Evolutionary conservation across 2,888 invertebrate genomes (phyloP).

Genomic region (Spilarctia lutea): DNA sequence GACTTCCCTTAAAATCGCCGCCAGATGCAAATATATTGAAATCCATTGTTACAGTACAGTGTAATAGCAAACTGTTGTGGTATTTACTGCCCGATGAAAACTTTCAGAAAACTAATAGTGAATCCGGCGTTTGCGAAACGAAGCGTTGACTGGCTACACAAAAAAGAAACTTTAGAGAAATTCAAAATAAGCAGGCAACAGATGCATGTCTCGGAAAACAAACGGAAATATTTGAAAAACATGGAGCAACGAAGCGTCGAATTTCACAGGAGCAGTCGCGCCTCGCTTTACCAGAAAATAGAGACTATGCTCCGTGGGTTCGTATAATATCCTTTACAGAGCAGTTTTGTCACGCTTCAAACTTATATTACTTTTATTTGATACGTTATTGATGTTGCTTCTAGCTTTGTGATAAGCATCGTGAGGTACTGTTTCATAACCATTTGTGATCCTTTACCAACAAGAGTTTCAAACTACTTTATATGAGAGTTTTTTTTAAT

Average conservation of each 20-base stretch:
- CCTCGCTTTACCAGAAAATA: constrained; percentile 88
- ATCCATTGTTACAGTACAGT: neutral
- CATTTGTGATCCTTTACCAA: neutral
- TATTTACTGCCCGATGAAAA: constrained; percentile 54
- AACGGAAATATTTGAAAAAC: constrained; percentile 74
- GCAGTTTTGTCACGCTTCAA: constrained; percentile 26
- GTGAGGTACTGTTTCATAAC: neutral
- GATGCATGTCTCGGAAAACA: constrained; percentile 78
- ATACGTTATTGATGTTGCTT: neutral
- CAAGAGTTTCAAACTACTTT: neutral
- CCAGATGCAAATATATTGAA: neutral
- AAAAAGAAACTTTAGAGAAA: constrained; percentile 64
- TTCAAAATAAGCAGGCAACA: constrained; percentile 76
- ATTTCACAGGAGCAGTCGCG: constrained; percentile 88
- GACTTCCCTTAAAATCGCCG: no score
- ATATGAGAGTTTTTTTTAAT: neutral
- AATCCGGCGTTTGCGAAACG: constrained; percentile 84
- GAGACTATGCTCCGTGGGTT: constrained; percentile 89
- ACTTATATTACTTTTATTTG: neutral
- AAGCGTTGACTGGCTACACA: constrained; percentile 64
- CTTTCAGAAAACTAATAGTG: constrained; percentile 78
- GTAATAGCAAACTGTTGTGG: constrained; percentile 33
- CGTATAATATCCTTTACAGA: constrained; percentile 53
- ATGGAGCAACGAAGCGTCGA: constrained; percentile 70
- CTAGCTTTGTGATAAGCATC: neutral